A percentile compares a stretch with the other conserved stretches of the same genome.
Conservation (phyloP, 2,113 vertebrate species). For the Panthera uncia region DNA sequence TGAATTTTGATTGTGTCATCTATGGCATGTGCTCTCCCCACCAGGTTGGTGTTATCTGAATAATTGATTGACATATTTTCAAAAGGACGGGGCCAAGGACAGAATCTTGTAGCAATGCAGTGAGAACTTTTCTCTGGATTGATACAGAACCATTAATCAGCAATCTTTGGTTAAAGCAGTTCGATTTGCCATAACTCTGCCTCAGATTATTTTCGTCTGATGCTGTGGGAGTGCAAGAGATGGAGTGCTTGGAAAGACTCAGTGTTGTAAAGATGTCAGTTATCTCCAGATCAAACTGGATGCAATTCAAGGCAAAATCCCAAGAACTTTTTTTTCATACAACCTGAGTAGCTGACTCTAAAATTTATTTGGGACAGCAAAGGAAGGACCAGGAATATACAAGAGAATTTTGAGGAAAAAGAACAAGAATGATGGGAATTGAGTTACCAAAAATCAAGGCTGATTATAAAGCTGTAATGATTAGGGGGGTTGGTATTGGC, state of each 20-base stretch:
- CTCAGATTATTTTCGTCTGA: background rate
- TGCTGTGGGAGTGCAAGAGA: background rate
- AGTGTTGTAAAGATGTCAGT: background rate
- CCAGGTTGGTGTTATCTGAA: slow-evolving; percentile 34
- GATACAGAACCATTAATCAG: slow-evolving; percentile 12
- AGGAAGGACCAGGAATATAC: background rate
- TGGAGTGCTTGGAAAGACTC: background rate
- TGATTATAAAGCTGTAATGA: slow-evolving; percentile 11
- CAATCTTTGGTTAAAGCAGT: background rate
- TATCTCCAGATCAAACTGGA: background rate
- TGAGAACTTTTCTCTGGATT: slow-evolving; percentile 31
- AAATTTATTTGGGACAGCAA: slow-evolving; percentile 1
- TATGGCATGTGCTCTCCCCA: background rate
- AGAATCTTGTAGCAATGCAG: background rate
- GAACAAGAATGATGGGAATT: background rate
- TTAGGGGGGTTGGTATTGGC: background rate
- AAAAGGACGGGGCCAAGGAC: slow-evolving; percentile 57
- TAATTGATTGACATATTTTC: slow-evolving; percentile 59
- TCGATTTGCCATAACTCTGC: background rate
- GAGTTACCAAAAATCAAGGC: background rate
- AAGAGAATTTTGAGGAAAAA: slow-evolving; percentile 32
- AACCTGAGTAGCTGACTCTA: background rate
- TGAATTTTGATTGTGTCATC: slow-evolving; percentile 53
- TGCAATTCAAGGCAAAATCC: slow-evolving; percentile 40
- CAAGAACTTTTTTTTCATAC: background rate